A percentile compares a stretch with the other conserved stretches of the same genome.
Conservation (phyloP, 2,797 vertebrate genomes). For the Ceryle rudis region DNA sequence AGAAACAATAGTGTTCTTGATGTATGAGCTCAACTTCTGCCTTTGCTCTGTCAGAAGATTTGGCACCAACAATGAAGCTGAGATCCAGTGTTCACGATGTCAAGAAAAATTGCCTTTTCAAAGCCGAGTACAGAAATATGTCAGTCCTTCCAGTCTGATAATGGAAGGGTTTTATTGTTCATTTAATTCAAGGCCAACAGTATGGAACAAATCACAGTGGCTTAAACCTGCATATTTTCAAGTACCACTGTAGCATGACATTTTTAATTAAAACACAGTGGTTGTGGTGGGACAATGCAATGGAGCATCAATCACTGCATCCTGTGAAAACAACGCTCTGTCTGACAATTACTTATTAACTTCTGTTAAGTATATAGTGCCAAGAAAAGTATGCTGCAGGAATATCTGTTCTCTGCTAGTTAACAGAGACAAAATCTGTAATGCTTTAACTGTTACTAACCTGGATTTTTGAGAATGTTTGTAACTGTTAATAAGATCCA, state of each 20-base stretch:
- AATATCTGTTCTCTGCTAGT: neutral
- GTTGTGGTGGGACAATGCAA: neutral
- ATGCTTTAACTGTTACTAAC: neutral
- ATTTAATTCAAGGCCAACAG: neutral
- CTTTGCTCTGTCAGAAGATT: neutral
- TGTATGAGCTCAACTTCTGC: neutral
- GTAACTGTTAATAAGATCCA: neutral
- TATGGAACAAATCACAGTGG: neutral
- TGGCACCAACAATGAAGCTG: neutral
- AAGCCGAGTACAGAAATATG: neutral
- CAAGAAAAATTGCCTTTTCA: constrained; percentile 10
- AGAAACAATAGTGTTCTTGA: neutral
- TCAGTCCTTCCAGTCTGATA: neutral
- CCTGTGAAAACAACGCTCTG: neutral
- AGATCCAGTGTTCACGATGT: neutral
- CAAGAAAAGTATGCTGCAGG: neutral
- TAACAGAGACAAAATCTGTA: neutral
- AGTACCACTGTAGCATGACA: neutral
- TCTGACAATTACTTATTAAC: neutral
- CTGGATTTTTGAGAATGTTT: neutral
- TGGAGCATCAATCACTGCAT: neutral
- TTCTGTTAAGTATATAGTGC: neutral
- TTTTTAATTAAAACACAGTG: neutral
- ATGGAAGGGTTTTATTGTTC: neutral
- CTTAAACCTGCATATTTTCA: neutral